These are phyloP conservation scores for Catharus ustulatus DNA, from an alignment of 2,797 vertebrate genomes.

Conservation along the genomic window DNA sequence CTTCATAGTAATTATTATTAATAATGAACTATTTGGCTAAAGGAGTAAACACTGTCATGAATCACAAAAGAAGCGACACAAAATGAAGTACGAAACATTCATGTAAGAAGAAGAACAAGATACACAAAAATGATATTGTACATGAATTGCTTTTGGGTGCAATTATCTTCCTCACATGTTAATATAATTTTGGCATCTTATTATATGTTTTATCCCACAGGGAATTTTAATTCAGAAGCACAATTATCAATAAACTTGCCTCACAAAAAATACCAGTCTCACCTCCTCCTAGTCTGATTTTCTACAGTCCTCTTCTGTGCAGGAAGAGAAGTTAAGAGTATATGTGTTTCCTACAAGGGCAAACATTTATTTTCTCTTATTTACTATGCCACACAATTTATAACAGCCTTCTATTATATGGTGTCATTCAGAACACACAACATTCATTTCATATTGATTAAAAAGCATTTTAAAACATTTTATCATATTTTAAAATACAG, in stretches of 20 bases:
- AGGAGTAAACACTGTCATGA: neutral
- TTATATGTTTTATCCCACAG: constrained; percentile 17
- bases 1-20: neutral
- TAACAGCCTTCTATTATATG: neutral
- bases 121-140: neutral
- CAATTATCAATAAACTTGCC: constrained; percentile 2
- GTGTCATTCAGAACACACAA: neutral
- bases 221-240: constrained; percentile 47
- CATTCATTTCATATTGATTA: constrained; percentile 6
- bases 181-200: constrained; percentile 40
- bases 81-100: constrained; percentile 42
- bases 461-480: constrained; percentile 23
- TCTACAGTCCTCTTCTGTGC: neutral
- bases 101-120: neutral
- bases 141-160: constrained; percentile 35
- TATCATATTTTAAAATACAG: constrained; percentile 30
- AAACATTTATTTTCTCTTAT: constrained; percentile 3
- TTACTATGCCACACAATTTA: neutral
- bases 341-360: neutral
- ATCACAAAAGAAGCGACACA: constrained; percentile 9
- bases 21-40: neutral
- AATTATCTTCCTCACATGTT: constrained; percentile 47
- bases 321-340: neutral
- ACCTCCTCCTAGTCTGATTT: neutral
- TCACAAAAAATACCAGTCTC: neutral